Base-by-base conservation (phyloP, 1,140 invertebrate species). In the Drosophila seguyi region DNA sequence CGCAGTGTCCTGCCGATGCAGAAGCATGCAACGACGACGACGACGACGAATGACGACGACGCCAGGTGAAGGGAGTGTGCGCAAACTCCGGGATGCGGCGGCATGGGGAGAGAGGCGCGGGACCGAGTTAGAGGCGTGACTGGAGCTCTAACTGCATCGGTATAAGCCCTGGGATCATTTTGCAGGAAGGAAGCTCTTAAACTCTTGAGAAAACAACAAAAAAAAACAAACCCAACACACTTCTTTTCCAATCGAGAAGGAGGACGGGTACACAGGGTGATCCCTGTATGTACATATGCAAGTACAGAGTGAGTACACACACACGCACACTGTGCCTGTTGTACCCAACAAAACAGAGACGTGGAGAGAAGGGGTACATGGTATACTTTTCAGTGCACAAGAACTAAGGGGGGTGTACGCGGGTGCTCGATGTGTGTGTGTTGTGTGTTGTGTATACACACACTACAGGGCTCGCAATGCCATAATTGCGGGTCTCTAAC, bases 341-440 rank as follows among this genome's bases (percentile, higher is more conserved):
- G 55, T 61, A 31, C 61, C 38, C 61, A 42, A 63, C 61, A 42
- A 63, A 63, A 60, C 61, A 60, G 14, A 16, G n/a, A n/a, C 16
- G 14, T 57, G 36, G 11, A 18, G 16, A 14, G 4, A 10, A 20
- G 34, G 34, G 14, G 25, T 53, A 53, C 8, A 34, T 42, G 61
- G 61, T 65, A 63, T 63, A 65, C 61, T 65, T 65, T 65, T 61
- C 27, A 65, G 53, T 63, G 60, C 60, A 63, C 58, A 29, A 4
- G 16, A 48, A 29, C 10, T 4, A 25, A 20, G 18, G 18, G 41
- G 16, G 27, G 29, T 34, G 4, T 22, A 25, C 31, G 50, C 31
- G 50, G 31, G 16, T 27, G 22, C 7, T 13, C 16, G 31, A 36
- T 39, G 18, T 63, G 59, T 52, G 25, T 57, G 39, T 29, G 25